Evolutionary conservation across 2,888 invertebrate species (phyloP).

Genomic region (Andrena dorsata): DNA sequence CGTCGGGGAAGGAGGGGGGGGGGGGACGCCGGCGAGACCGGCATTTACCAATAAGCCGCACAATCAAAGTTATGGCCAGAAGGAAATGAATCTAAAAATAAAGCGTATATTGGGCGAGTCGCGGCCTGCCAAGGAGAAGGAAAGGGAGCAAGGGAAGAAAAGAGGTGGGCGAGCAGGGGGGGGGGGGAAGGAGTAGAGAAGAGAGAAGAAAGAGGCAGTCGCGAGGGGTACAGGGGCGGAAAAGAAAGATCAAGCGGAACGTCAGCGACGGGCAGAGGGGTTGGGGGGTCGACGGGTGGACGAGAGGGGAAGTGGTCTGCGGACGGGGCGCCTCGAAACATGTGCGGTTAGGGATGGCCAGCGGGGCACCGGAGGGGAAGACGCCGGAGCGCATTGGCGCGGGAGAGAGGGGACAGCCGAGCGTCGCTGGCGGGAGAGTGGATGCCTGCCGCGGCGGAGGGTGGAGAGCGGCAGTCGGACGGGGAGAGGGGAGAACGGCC

Average conservation of each 20-base stretch:
- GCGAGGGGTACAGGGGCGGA: neutral
- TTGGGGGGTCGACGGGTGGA: conserved; percentile 3
- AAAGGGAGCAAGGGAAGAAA: conserved; percentile 42
- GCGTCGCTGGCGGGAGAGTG: conserved; percentile 40
- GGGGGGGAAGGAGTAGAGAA: conserved; percentile 24
- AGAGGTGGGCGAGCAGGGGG: conserved; percentile 8
- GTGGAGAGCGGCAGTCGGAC: conserved; percentile 32
- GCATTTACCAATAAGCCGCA: conserved; percentile 69
- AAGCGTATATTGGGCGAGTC: conserved; percentile 78
- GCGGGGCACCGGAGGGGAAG: conserved; percentile 19
- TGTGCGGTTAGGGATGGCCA: conserved; percentile 60
- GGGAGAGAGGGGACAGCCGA: conserved; percentile 27
- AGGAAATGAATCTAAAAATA: conserved; percentile 82
- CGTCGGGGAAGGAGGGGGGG: conserved; percentile 8
- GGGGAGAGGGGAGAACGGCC: conserved; percentile 65
- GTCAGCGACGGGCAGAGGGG: conserved; percentile 26
- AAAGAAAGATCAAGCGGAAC: conserved; percentile 38
- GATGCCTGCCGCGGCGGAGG: conserved; percentile 22
- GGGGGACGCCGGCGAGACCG: conserved; percentile 32
- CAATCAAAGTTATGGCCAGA: conserved; percentile 76
- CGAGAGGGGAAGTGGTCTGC: conserved; percentile 42
- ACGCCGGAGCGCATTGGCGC: conserved; percentile 46
- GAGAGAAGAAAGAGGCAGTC: conserved; percentile 31
- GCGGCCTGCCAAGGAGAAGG: conserved; percentile 66
- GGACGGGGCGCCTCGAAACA: conserved; percentile 65